phyloP scores from a whole-genome alignment of 1,140 invertebrate genomes.

The Pachyrhynchus sulphureomaculatus region DNA sequence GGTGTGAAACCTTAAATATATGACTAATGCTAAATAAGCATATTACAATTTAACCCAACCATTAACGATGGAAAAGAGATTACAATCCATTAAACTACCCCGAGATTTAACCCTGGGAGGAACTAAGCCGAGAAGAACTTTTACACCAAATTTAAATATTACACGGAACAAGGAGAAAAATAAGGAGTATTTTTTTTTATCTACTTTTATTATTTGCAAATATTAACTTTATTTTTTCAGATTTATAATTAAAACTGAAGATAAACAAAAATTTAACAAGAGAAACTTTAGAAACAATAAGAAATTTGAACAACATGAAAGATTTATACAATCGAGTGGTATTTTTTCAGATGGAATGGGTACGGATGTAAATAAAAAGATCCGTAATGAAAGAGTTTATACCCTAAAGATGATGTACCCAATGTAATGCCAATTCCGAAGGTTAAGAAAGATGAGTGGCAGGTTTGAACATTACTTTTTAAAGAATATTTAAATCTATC shows the following conservation, averaged over 20 bases:
- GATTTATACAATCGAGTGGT: conserved; percentile 38
- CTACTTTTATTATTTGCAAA: background rate
- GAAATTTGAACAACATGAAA: conserved; percentile 11
- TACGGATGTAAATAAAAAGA: conserved; percentile 10
- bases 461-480: conserved; percentile 13
- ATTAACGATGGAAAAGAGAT: conserved; percentile 24
- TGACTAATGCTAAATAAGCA: too few species aligned
- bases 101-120: conserved; percentile 44
- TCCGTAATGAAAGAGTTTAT: conserved; percentile 16
- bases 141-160: conserved; percentile 43
- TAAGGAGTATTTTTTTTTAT: conserved; percentile 34
- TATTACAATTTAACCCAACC: too few species aligned
- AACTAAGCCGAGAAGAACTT: conserved; percentile 42
- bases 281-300: conserved; percentile 24
- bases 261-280: conserved; percentile 25
- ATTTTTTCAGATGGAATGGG: conserved; percentile 42
- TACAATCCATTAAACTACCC: conserved; percentile 41
- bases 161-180: conserved; percentile 40
- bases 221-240: conserved; percentile 12
- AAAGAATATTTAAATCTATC: background rate
- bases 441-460: conserved; percentile 35
- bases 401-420: conserved; percentile 18
- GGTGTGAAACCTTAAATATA: too few species aligned
- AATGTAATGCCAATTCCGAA: conserved; percentile 34
- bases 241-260: conserved; percentile 24